phyloP scores from a whole-genome alignment of 2,888 invertebrate genomes.

The Melieria omissa region DNA sequence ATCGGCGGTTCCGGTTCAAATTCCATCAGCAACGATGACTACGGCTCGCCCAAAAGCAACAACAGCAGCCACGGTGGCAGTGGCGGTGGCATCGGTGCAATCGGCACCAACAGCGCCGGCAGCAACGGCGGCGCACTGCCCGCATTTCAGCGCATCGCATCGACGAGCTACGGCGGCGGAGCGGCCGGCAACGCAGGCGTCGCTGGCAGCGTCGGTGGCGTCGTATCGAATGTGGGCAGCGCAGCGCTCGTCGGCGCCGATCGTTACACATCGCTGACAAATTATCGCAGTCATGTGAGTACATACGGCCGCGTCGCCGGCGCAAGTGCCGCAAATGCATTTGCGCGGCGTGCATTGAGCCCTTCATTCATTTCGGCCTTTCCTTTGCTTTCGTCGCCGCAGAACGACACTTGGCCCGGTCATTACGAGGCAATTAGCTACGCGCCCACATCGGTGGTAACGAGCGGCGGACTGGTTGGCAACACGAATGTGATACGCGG shows the following conservation, averaged over 20 bases:
- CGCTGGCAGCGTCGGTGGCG: conserved; percentile 29
- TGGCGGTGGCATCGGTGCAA: conserved; percentile 49
- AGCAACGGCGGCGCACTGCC: conserved; percentile 57
- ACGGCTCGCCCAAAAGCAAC: conserved; percentile 60
- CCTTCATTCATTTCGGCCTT: neutral
- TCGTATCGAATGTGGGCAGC: conserved; percentile 41
- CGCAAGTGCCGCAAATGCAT: neutral
- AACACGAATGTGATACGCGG: conserved; percentile 60
- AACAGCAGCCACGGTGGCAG: conserved; percentile 55
- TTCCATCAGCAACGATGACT: conserved; percentile 56
- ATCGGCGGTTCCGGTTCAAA: conserved; percentile 41
- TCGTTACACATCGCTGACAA: conserved; percentile 60
- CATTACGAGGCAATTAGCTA: conserved; percentile 63
- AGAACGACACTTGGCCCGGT: conserved; percentile 60
- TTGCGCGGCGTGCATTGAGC: neutral
- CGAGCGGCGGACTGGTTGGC: conserved; percentile 49
- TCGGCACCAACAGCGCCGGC: conserved; percentile 11
- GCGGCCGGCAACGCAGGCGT: conserved; percentile 46
- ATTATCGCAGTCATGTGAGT: conserved; percentile 54
- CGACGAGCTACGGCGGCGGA: conserved; percentile 45
- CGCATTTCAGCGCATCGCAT: conserved; percentile 62
- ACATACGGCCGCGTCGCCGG: neutral
- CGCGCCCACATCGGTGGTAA: conserved; percentile 51
- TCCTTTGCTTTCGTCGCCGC: conserved; percentile 12
- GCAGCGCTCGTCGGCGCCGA: conserved; percentile 45